phyloP scores from a whole-genome alignment of 1,140 invertebrate genomes.

The Formica exsecta region DNA sequence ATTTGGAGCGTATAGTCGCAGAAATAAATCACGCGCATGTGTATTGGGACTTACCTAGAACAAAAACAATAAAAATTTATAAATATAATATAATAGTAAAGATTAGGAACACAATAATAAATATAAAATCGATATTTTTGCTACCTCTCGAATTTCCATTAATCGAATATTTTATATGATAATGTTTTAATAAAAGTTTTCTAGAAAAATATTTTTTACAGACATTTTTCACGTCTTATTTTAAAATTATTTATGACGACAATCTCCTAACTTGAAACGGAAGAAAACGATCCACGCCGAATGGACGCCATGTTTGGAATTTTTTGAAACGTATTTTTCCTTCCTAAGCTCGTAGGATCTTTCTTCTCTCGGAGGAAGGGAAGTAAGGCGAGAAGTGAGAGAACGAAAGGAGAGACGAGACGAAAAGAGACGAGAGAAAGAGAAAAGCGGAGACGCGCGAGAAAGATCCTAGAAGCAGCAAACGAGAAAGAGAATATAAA shows the following conservation, averaged over 20 bases:
- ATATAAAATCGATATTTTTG: background rate
- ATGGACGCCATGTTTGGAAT: slow-evolving; percentile 17
- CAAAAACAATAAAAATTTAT: slow-evolving; percentile 11
- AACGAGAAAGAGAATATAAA: slow-evolving; percentile 33
- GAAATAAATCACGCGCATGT: slow-evolving; percentile 6
- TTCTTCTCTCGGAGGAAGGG: slow-evolving; percentile 26
- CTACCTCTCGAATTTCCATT: background rate
- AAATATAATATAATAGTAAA: background rate
- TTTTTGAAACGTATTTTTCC: slow-evolving; percentile 5
- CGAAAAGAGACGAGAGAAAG: slow-evolving; percentile 14
- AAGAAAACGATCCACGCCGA: background rate
- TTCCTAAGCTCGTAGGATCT: background rate
- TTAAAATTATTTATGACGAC: background rate
- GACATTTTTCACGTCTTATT: background rate
- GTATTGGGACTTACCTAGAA: slow-evolving; percentile 52
- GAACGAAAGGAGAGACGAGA: slow-evolving; percentile 55
- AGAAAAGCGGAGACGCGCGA: slow-evolving; percentile 42
- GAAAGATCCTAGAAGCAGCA: slow-evolving; percentile 32
- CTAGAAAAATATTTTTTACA: background rate
- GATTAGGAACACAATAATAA: background rate
- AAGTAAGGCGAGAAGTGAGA: slow-evolving; percentile 11
- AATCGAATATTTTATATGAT: background rate
- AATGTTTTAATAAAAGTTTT: background rate
- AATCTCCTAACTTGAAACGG: background rate
- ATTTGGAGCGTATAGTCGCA: background rate